Conservation (phyloP, 2,113 vertebrate genomes). For the Butorides virescens region DNA sequence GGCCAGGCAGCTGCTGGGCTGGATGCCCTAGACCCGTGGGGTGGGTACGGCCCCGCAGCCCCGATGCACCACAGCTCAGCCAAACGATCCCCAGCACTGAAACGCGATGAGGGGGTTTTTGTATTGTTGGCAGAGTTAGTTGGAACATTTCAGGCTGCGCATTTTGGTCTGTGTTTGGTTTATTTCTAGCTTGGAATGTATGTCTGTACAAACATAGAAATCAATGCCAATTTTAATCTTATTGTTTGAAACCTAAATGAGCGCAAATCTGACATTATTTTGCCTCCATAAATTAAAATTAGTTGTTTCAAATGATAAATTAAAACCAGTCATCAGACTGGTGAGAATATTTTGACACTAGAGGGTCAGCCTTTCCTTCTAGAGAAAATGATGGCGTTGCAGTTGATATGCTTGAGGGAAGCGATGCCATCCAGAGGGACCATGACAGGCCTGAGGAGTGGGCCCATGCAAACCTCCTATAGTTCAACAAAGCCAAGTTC, state of each 20-base stretch:
- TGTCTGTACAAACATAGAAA: background rate
- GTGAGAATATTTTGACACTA: background rate
- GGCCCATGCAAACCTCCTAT: background rate
- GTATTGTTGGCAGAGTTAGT: background rate
- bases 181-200: background rate
- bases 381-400: background rate
- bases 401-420: background rate
- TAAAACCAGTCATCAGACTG: background rate
- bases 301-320: background rate
- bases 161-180: background rate
- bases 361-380: background rate
- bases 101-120: rapidly evolving
- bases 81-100: rapidly evolving
- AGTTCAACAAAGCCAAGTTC: background rate
- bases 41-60: background rate
- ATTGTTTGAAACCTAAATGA: background rate
- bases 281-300: background rate
- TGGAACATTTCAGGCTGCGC: background rate
- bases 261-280: background rate
- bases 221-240: background rate
- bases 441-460: background rate
- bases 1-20: too few relatives aligned
- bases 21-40: background rate
- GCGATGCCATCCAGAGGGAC: background rate
- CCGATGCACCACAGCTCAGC: rapidly evolving